Evolutionary conservation across 2,797 vertebrate species (phyloP).

Genomic region (Pogonophryne albipinna): DNA sequence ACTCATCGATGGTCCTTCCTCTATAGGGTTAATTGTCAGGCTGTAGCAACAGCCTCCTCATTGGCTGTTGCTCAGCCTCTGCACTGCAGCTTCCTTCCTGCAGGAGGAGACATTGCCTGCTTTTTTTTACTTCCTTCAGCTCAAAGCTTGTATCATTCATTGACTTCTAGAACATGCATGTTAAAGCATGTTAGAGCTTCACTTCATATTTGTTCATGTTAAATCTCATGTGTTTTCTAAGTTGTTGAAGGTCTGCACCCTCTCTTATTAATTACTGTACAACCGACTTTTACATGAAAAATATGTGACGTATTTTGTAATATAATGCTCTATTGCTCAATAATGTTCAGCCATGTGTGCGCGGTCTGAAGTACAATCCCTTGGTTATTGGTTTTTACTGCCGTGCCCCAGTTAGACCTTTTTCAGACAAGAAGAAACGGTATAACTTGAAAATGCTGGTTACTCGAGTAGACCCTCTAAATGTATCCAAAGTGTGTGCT

Average conservation of each 20-base stretch:
- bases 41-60: slow-evolving; percentile 74
- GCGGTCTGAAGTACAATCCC: slow-evolving; percentile 6
- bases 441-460: slow-evolving; percentile 68
- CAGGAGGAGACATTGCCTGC: slow-evolving; percentile 77
- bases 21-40: slow-evolving; percentile 66
- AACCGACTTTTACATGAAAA: not conserved
- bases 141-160: slow-evolving; percentile 12
- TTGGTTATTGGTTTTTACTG: slow-evolving; percentile 32
- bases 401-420: slow-evolving; percentile 26
- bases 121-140: not conserved
- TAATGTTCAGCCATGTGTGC: slow-evolving; percentile 1
- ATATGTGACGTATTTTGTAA: not conserved
- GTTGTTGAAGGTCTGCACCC: not conserved
- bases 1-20: slow-evolving; percentile 14
- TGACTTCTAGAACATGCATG: slow-evolving; percentile 1
- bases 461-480: slow-evolving; percentile 75
- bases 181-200: slow-evolving; percentile 2
- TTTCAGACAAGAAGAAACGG: slow-evolving; percentile 52
- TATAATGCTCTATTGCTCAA: not conserved
- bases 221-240: not conserved
- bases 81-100: slow-evolving; percentile 59
- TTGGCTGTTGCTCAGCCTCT: slow-evolving; percentile 66
- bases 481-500: slow-evolving; percentile 71
- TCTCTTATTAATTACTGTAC: not conserved
- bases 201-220: not conserved